Evolutionary conservation across 1,140 invertebrate species (phyloP), one percentile per base, ranked within the genome.

Genomic region (Lineus longissimus): DNA sequence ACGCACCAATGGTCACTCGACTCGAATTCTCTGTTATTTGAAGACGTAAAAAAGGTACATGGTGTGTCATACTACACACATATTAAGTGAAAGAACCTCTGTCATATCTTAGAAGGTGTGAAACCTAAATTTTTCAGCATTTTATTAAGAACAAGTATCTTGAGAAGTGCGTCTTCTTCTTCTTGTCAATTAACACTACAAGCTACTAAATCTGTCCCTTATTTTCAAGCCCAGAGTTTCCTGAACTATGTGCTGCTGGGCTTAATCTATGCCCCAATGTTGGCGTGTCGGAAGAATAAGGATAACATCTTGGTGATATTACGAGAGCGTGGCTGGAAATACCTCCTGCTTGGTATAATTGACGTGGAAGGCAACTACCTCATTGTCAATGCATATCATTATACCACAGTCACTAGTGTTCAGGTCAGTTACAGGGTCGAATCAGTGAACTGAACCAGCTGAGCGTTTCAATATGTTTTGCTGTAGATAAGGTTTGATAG

Each of bases 351-450:
- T 23, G 88, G 89, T 1, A 69, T 89, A n/a, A 86, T 89, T 63
- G 92, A 94, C 80, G 91, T 94, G 4, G 87, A 91, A 79, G 89
- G 89, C 25, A 91, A 91, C 77, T 91, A 87, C 62, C 77, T 91
- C 61, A 84, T 90, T 59, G 87, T 89, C 23, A 88, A 88, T 59
- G 88, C 90, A 2, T 90, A 90, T 82, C 86, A 87, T 66, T 85
- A 80, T 66, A 85, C 84, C 0, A 83, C 81, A 33, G 73, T 85
- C 2, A 85, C 84, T 9, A 83, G 80, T 69, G 82, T 85, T 29
- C 84, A 85, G 76, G 82, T 84, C 51, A 61, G 65, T 68, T 23
- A 27, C 11, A 51, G 6, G 4, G 47, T 51, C 6, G n/a, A 51
- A n/a, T 30, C 4, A 40, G 22, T 19, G 57, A 70, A 30, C 15